phyloP scores from a whole-genome alignment of 2,888 invertebrate genomes.

The Patella caerulea region DNA sequence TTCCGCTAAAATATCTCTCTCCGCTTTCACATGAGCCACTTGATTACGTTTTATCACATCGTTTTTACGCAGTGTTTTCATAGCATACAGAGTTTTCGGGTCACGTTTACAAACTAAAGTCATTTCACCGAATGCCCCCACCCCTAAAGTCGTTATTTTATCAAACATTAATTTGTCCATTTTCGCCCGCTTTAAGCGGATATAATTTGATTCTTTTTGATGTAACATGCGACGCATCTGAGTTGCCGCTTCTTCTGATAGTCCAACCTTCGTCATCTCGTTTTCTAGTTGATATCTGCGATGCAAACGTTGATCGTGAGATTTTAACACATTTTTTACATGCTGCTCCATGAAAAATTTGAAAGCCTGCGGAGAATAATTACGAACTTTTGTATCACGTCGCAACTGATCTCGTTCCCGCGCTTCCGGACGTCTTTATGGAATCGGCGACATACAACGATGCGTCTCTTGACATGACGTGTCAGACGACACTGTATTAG shows the following conservation, averaged over 20 bases:
- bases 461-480: conserved; percentile 52
- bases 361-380: conserved; percentile 95
- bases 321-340: conserved; percentile 96
- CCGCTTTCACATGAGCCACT: conserved; percentile 99
- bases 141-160: conserved; percentile 89
- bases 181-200: conserved; percentile 94
- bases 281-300: conserved; percentile 92
- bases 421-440: conserved; percentile 90
- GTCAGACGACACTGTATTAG: conserved; percentile 48
- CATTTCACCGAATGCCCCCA: conserved; percentile 94
- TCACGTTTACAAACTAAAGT: conserved; percentile 88
- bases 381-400: conserved; percentile 85
- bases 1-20: conserved; percentile 98
- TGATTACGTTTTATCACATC: conserved; percentile 97
- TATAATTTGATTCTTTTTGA: conserved; percentile 98
- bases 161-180: conserved; percentile 99
- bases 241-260: conserved; percentile 72
- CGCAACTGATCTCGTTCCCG: conserved; percentile 84
- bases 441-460: conserved; percentile 84
- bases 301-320: conserved; percentile 90
- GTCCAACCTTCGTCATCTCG: conserved; percentile 92
- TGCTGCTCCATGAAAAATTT: conserved; percentile 99
- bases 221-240: conserved; percentile 93
- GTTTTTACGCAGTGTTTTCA: conserved; percentile 97
- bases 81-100: conserved; percentile 95